Evolutionary conservation across 2,888 invertebrate species (phyloP).

Genomic region (Tipula helvola): DNA sequence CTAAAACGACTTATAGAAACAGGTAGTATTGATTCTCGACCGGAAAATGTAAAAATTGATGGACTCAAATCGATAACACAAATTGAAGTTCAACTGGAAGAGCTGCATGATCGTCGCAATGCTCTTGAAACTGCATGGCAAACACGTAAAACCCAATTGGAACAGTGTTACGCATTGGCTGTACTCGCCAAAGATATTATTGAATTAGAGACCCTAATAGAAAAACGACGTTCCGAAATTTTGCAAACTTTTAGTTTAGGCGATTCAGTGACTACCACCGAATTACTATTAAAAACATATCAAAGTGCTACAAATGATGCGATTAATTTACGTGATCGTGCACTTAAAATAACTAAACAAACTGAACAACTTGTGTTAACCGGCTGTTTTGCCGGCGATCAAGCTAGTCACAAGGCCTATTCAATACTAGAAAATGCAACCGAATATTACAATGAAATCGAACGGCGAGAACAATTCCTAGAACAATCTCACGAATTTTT

Average conservation of each 20-base stretch:
- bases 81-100: conserved; percentile 63
- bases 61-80: conserved; percentile 43
- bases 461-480: conserved; percentile 54
- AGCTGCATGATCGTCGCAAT: conserved; percentile 60
- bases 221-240: conserved; percentile 40
- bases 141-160: conserved; percentile 58
- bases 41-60: conserved; percentile 44
- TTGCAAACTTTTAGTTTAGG: conserved; percentile 43
- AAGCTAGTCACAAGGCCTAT: conserved; percentile 54
- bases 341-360: conserved; percentile 61
- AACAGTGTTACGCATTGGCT: conserved; percentile 64
- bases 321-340: conserved; percentile 58
- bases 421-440: conserved; percentile 50
- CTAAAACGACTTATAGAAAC: conserved; percentile 60
- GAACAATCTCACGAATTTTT: conserved; percentile 60
- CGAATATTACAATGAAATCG: conserved; percentile 57
- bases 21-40: conserved; percentile 63
- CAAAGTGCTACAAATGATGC: conserved; percentile 57
- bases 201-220: conserved; percentile 46
- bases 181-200: conserved; percentile 58
- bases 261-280: conserved; percentile 57
- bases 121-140: conserved; percentile 55
- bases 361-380: conserved; percentile 61
- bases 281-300: conserved; percentile 53
- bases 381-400: conserved; percentile 56